Conservation (phyloP, 2,113 vertebrate species). For the Orientallactaga bullata region DNA sequence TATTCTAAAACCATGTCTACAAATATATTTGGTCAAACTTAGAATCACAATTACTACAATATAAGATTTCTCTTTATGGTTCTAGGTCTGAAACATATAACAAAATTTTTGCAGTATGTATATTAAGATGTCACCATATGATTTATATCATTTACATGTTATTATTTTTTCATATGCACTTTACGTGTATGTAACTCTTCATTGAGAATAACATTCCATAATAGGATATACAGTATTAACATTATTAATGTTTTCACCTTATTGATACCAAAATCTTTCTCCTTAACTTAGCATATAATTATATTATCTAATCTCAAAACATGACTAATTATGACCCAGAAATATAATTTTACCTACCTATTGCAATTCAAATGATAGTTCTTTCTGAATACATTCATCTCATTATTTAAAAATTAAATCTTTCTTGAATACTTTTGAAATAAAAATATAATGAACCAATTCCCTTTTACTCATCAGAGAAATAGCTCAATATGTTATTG, state of each 20-base stretch:
- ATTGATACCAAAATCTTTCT: slow-evolving; percentile 38
- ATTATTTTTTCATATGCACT: not conserved
- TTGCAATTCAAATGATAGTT: slow-evolving; percentile 31
- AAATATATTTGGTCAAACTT: slow-evolving; percentile 24
- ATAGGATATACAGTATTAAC: not conserved
- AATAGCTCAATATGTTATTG: slow-evolving; percentile 76
- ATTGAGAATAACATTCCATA: slow-evolving; percentile 43
- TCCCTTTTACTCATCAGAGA: slow-evolving; percentile 81
- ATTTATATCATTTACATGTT: not conserved
- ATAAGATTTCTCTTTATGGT: not conserved
- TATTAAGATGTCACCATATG: slow-evolving; percentile 16
- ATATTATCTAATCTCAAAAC: not conserved
- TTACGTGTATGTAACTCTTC: not conserved
- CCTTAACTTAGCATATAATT: slow-evolving; percentile 11
- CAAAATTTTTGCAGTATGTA: not conserved
- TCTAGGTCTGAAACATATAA: not conserved
- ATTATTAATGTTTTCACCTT: not conserved
- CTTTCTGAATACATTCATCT: not conserved
- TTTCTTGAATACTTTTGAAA: slow-evolving; percentile 64
- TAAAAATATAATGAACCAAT: slow-evolving; percentile 72
- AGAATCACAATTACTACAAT: not conserved
- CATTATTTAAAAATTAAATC: slow-evolving; percentile 65
- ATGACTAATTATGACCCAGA: not conserved
- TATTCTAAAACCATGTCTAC: not conserved
- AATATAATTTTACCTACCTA: slow-evolving; percentile 46